Conservation (phyloP, 2,888 invertebrate genomes). For the Idaea aversata region DNA sequence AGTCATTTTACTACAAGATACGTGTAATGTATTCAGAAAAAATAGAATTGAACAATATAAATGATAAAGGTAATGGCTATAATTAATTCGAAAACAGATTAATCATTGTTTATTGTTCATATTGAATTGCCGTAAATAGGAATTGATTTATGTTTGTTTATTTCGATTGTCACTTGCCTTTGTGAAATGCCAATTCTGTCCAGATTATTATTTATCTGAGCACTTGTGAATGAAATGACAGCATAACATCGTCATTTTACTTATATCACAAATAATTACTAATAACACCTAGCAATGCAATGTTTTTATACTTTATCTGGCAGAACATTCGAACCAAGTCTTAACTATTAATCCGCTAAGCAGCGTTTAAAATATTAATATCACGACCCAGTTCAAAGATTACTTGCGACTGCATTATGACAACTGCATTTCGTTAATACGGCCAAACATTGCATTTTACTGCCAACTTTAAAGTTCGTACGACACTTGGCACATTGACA, state of each 20-base stretch:
- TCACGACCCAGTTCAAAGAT: constrained; percentile 23
- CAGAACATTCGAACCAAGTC: too few species aligned
- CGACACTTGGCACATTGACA: constrained; percentile 66
- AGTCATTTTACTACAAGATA: too few species aligned
- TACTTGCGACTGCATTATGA: constrained; percentile 47
- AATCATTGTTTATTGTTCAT: neutral
- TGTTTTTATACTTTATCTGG: too few species aligned
- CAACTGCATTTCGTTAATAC: constrained; percentile 44
- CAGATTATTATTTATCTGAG: too few species aligned
- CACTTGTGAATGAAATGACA: neutral
- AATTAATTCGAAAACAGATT: neutral
- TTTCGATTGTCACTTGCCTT: neutral
- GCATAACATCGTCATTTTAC: neutral
- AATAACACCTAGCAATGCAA: too few species aligned
- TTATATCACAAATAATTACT: too few species aligned
- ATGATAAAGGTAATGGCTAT: neutral
- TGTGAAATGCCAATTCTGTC: neutral
- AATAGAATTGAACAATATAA: neutral
- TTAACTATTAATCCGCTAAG: neutral
- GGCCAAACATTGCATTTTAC: constrained; percentile 33
- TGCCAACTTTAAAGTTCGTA: constrained; percentile 25
- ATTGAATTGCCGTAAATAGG: neutral
- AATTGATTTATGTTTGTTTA: neutral
- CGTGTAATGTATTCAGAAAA: too few species aligned
- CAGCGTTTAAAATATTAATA: constrained; percentile 22